A percentile compares a stretch with the other conserved stretches of the same genome.
Conservation (phyloP, 2,113 vertebrate species). For the Nothobranchius furzeri region DNA sequence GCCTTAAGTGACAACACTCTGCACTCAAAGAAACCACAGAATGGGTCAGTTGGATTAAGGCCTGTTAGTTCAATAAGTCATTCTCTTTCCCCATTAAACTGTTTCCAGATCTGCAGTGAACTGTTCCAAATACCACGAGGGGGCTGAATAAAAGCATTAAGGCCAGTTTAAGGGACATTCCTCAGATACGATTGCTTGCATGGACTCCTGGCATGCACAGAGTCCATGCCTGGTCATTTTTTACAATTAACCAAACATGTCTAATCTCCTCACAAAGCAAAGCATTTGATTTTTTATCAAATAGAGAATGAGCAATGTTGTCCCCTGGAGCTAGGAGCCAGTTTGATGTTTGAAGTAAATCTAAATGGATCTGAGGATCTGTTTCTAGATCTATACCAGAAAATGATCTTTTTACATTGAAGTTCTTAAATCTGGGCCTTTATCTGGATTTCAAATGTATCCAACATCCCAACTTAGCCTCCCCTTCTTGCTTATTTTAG, state of each 20-base stretch:
- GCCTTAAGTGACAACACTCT: slow-evolving; percentile 61
- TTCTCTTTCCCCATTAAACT: slow-evolving; percentile 51
- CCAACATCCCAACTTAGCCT: slow-evolving; percentile 49
- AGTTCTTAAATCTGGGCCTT: slow-evolving; percentile 41
- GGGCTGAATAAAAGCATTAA: slow-evolving; percentile 64
- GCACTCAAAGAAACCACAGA: slow-evolving; percentile 41
- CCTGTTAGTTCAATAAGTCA: slow-evolving; percentile 29
- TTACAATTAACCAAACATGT: slow-evolving; percentile 61
- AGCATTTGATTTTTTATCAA: slow-evolving; percentile 62
- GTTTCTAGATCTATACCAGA: slow-evolving; percentile 49
- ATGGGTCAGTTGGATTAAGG: slow-evolving; percentile 36
- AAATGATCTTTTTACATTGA: slow-evolving; percentile 61
- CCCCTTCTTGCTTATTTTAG: slow-evolving; percentile 62
- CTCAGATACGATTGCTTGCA: too few species aligned
- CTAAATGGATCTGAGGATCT: slow-evolving; percentile 46
- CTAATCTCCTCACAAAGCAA: slow-evolving; percentile 61
- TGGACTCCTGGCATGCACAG: too few species aligned
- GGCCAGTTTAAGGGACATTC: slow-evolving; percentile 60
- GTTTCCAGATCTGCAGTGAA: slow-evolving; percentile 34
- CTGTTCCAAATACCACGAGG: slow-evolving; percentile 49
- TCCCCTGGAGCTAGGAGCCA: slow-evolving; percentile 17
- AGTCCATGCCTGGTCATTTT: slow-evolving; percentile 65
- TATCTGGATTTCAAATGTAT: slow-evolving; percentile 59
- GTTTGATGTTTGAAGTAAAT: slow-evolving; percentile 51
- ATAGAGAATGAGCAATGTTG: slow-evolving; percentile 59